Evolutionary conservation across 1,140 invertebrate genomes (phyloP).

Genomic region (Papilio polytes): DNA sequence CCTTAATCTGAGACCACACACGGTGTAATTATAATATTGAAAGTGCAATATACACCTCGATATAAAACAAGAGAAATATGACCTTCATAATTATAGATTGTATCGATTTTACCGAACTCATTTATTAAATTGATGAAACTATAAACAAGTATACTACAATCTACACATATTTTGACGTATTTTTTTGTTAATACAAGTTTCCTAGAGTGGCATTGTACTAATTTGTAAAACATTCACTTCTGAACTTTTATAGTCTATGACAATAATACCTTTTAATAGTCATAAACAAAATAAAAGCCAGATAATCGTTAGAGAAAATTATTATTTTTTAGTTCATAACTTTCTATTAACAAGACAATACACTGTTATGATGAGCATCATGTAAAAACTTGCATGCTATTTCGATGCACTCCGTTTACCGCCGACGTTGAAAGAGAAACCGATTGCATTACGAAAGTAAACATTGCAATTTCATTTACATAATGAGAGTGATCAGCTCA

Average conservation of each 20-base stretch:
- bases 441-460: slow-evolving; percentile 52
- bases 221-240: no score
- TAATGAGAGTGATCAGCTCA: slow-evolving; percentile 55
- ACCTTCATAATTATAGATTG: slow-evolving; percentile 16
- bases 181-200: background rate
- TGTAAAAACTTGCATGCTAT: slow-evolving; percentile 52
- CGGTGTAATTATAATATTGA: slow-evolving; percentile 32
- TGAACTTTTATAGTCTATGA: no score
- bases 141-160: background rate
- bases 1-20: slow-evolving; percentile 32
- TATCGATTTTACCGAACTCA: background rate
- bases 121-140: background rate
- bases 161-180: background rate
- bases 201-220: no score
- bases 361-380: slow-evolving; percentile 25
- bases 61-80: slow-evolving; percentile 21
- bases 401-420: slow-evolving; percentile 55
- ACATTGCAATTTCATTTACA: slow-evolving; percentile 56
- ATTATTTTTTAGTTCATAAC: background rate
- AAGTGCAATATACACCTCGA: background rate
- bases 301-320: background rate
- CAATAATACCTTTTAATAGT: no score
- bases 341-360: background rate
- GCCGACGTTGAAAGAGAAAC: slow-evolving; percentile 68
- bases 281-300: background rate